phyloP scores from a whole-genome alignment of 2,888 invertebrate genomes.

The Aphodius granarius region DNA sequence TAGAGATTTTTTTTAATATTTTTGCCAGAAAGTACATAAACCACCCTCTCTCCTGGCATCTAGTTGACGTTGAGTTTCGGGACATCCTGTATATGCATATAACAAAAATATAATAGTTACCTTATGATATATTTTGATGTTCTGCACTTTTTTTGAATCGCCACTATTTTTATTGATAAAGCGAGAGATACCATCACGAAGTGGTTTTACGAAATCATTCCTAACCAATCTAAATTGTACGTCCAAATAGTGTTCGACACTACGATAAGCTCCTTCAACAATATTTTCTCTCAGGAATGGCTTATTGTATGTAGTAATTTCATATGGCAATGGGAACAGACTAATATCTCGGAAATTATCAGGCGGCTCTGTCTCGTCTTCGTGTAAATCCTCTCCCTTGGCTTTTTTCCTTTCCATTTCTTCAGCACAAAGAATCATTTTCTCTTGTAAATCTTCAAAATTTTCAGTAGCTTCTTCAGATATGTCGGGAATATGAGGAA shows the following conservation, averaged over 20 bases:
- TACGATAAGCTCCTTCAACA: conserved; percentile 63
- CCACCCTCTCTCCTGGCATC: too few relatives aligned
- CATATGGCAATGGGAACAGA: conserved; percentile 58
- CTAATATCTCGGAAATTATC: conserved; percentile 58
- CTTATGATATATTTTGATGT: conserved; percentile 30
- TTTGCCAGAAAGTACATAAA: too few relatives aligned
- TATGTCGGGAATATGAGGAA: conserved; percentile 30
- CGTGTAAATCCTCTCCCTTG: conserved; percentile 46
- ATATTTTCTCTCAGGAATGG: conserved; percentile 62
- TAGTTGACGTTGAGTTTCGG: too few relatives aligned
- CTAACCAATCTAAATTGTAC: conserved; percentile 76
- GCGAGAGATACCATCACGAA: conserved; percentile 65
- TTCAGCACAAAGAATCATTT: conserved; percentile 36
- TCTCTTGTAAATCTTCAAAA: conserved; percentile 45
- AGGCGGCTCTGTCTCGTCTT: conserved; percentile 54
- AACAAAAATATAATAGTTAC: conserved; percentile 32
- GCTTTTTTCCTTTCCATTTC: conserved; percentile 30
- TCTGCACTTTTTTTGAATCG: conserved; percentile 12
- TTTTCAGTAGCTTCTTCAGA: background rate
- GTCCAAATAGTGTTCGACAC: conserved; percentile 73
- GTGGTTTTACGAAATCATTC: conserved; percentile 77
- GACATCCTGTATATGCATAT: too few relatives aligned
- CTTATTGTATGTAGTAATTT: conserved; percentile 43
- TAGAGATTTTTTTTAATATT: too few relatives aligned
- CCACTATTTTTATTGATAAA: conserved; percentile 28